These are phyloP conservation scores for Alcedo atthis DNA, from an alignment of 2,797 vertebrate species.

Conservation along the genomic window DNA sequence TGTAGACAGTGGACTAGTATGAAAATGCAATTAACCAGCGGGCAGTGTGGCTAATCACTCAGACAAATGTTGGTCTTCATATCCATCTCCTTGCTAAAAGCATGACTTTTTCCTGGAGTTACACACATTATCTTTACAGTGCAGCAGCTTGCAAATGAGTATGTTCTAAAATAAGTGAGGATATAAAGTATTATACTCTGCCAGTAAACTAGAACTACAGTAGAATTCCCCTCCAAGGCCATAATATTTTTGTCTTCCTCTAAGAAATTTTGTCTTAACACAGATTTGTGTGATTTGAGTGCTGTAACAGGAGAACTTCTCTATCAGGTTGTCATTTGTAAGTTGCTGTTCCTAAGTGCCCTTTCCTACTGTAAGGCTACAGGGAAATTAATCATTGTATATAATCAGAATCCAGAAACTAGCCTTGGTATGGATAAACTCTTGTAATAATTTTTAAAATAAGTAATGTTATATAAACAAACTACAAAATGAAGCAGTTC, in stretches of 20 bases:
- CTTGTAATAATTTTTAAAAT: neutral
- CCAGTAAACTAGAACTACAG: neutral
- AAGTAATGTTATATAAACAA: neutral
- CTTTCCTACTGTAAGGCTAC: neutral
- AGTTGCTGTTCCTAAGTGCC: neutral
- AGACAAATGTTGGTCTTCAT: neutral
- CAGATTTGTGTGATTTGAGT: neutral
- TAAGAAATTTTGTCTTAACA: neutral
- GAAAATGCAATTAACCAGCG: slow-evolving; percentile 4
- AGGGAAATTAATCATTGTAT: neutral
- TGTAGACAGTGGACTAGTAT: neutral
- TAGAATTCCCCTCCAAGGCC: neutral
- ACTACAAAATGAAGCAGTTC: neutral
- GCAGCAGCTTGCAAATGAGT: neutral
- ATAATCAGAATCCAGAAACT: neutral
- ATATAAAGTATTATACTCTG: neutral
- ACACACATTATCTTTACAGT: neutral
- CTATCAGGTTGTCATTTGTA: neutral
- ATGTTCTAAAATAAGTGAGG: neutral
- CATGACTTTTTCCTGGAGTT: neutral
- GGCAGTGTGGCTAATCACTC: neutral
- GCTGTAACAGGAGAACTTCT: neutral
- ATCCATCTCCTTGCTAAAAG: neutral
- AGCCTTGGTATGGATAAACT: neutral
- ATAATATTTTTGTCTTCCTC: neutral